Conservation (phyloP, 2,888 invertebrate species). For the Drosophila incognita region DNA sequence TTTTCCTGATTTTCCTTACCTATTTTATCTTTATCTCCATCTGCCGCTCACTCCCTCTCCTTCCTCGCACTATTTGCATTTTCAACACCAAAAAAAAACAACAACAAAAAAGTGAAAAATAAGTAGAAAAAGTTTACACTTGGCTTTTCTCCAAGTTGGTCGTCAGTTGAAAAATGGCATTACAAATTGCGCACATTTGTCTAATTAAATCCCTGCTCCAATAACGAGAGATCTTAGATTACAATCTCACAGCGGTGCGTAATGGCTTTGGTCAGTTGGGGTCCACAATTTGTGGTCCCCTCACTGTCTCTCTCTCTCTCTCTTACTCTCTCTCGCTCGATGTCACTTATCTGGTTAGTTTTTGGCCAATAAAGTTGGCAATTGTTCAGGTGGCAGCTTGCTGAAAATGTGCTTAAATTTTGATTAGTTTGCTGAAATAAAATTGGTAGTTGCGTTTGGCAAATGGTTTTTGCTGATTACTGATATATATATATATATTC, state of each 20-base stretch:
- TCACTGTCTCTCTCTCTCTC: background rate
- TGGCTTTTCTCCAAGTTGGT: conserved; percentile 71
- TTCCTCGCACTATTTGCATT: conserved; percentile 32
- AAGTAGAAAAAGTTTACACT: conserved; percentile 60
- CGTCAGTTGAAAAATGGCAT: conserved; percentile 83
- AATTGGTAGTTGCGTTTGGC: conserved; percentile 6
- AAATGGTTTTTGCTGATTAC: background rate
- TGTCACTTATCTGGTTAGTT: background rate
- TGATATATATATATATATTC: background rate
- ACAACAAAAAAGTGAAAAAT: conserved; percentile 17
- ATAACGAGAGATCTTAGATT: conserved; percentile 76
- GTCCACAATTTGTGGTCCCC: background rate
- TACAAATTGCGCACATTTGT: conserved; percentile 85
- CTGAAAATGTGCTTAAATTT: conserved; percentile 32
- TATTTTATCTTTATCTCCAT: conserved; percentile 33
- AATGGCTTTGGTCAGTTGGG: conserved; percentile 61
- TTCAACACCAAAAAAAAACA: conserved; percentile 61
- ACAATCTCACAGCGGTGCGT: conserved; percentile 75
- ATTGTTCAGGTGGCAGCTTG: conserved; percentile 29
- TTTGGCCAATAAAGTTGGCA: conserved; percentile 12
- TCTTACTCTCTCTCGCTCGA: background rate
- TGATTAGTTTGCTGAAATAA: conserved; percentile 32
- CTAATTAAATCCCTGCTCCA: conserved; percentile 83
- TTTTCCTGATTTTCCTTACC: conserved; percentile 52
- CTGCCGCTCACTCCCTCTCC: background rate